Conservation (phyloP, 1,140 invertebrate genomes). For the Drosophila busckii region DNA sequence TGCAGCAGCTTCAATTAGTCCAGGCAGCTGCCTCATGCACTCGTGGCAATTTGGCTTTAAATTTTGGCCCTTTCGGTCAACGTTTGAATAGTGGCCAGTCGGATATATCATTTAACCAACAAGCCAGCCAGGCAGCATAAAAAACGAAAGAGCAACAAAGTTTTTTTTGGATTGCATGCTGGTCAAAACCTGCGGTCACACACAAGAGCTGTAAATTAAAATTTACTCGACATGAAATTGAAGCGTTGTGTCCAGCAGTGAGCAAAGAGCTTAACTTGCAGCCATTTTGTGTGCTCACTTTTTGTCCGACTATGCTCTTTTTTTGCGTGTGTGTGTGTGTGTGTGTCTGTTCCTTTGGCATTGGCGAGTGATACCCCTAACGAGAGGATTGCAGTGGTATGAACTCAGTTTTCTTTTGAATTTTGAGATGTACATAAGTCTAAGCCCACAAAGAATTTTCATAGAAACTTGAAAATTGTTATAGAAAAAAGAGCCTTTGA, state of each 20-base stretch:
- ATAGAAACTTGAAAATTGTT: too few relatives aligned
- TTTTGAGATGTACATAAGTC: too few relatives aligned
- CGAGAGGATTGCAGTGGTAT: neutral
- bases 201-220: conserved; percentile 75
- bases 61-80: conserved; percentile 28
- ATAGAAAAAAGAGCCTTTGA: too few relatives aligned
- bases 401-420: neutral
- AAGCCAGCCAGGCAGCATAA: conserved; percentile 35
- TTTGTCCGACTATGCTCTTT: neutral
- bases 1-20: conserved; percentile 57
- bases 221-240: conserved; percentile 74
- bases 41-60: conserved; percentile 50
- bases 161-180: conserved; percentile 55
- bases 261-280: neutral
- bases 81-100: conserved; percentile 22
- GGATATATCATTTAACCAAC: conserved; percentile 65
- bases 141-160: conserved; percentile 32
- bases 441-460: too few relatives aligned
- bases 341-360: conserved; percentile 25
- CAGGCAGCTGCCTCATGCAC: conserved; percentile 30
- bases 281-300: conserved; percentile 17
- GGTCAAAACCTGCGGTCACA: conserved; percentile 62
- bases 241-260: conserved; percentile 29
- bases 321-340: neutral
- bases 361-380: conserved; percentile 10